Evolutionary conservation across 1,140 invertebrate species (phyloP), one percentile per base, ranked within the genome.

Genomic region (Eubasilissa regina): DNA sequence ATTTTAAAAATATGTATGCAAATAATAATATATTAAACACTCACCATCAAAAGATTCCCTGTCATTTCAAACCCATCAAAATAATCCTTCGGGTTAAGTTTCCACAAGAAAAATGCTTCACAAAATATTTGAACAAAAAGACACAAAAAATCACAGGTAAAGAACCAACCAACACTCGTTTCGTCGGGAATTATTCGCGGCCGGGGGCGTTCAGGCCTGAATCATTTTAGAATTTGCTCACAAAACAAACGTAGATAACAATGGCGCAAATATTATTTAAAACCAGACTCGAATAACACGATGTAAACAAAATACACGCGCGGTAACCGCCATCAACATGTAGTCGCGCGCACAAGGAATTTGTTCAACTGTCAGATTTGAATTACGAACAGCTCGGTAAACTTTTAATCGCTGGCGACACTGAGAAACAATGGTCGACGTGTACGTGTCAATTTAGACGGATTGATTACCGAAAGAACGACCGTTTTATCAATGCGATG

Each of bases 321-420:
- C 62, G 62, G 62, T 47, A 70, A 70, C 44, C 66, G 47, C 66
- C 66, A 70, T 70, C 45, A 51, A 15, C 10, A 70, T 44, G 66
- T 70, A 70, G 11, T 8, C 66, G 43, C 43, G 12, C 55, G 21
- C 53, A 43, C 19, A 44, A 60, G 6, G 25, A 75, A 75, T 75
- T 75, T 45, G 53, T 60, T 17, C 15, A 75, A 58, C 73, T 75
- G 58, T 77, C 75, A 77, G 25, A 66, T 77, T 55, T 53, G 10
- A 66, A 77, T 25, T 12, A 45, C 55, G 43, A 62, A 48, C 43
- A 44, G 45, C 25, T 15, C 15, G 47, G 9, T 1, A 4, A 25
- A 51, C 47, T 70, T 51, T 51, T 70, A 6, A 70, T 8, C 45
- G 12, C 11, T 47, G 58, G 19, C 10, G 73, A 47, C 44, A 62